Evolutionary conservation across 1,140 invertebrate species (phyloP).

Genomic region (Brachionus manjavacas): DNA sequence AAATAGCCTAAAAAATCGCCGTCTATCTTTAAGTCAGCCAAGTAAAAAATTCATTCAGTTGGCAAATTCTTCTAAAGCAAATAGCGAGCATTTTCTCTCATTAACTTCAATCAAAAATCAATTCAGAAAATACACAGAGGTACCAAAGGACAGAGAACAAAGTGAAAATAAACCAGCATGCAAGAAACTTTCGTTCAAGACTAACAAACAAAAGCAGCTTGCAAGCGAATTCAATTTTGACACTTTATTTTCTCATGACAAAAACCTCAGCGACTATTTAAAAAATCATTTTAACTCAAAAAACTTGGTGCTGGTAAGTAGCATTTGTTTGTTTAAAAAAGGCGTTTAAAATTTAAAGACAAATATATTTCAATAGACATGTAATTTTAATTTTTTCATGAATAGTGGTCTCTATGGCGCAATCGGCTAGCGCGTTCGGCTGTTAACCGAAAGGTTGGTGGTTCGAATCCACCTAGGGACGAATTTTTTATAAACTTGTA

Average conservation of each 20-base stretch:
- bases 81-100: neutral
- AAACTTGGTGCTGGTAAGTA: neutral
- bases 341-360: neutral
- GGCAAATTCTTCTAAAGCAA: neutral
- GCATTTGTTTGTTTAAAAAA: neutral
- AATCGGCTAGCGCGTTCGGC: slow-evolving; percentile 35
- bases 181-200: slow-evolving; percentile 4
- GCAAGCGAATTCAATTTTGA: slow-evolving; percentile 16
- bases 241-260: slow-evolving; percentile 5
- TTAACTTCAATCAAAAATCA: slow-evolving; percentile 12
- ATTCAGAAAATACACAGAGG: neutral
- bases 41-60: neutral
- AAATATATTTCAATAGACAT: neutral
- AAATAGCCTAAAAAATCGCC: neutral
- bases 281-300: slow-evolving; percentile 24
- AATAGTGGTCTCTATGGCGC: slow-evolving; percentile 26
- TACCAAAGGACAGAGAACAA: neutral
- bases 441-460: slow-evolving; percentile 37
- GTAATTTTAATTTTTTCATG: neutral
- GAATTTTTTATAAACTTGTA: neutral
- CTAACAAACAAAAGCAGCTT: slow-evolving; percentile 12
- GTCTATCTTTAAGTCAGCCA: neutral
- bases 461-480: slow-evolving; percentile 36
- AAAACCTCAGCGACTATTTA: neutral
- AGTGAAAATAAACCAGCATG: neutral